These are phyloP conservation scores for Eudyptes chrysolophus DNA, from an alignment of 2,113 vertebrate species.

Conservation along the genomic window DNA sequence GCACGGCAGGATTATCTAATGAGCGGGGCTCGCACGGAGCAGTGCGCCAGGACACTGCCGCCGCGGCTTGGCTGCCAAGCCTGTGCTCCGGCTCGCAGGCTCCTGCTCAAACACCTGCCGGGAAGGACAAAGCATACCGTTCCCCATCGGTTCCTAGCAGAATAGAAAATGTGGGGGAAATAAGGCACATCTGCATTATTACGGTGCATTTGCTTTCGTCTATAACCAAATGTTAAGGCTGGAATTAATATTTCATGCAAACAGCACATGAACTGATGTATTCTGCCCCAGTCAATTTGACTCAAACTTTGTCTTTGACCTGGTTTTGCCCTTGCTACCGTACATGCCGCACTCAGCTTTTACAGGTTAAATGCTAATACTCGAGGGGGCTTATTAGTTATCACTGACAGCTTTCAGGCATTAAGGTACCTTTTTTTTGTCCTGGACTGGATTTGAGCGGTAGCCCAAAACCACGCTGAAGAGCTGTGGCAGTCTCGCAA, in stretches of 20 bases:
- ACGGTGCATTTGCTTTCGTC: not conserved
- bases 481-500: not conserved
- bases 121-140: not conserved
- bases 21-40: not conserved
- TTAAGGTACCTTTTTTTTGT: not conserved
- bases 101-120: not conserved
- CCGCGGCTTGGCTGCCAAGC: not conserved
- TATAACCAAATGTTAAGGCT: not conserved
- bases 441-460: not conserved
- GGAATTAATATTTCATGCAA: slow-evolving; percentile 46
- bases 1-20: not conserved
- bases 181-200: not conserved
- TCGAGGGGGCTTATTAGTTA: not conserved
- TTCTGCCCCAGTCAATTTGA: slow-evolving; percentile 27
- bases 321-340: not conserved
- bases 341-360: not conserved
- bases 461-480: not conserved
- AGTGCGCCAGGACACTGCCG: not conserved
- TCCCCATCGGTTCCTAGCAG: not conserved
- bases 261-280: not conserved
- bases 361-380: not conserved
- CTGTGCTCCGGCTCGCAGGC: not conserved
- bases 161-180: not conserved
- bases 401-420: not conserved
- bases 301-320: slow-evolving; percentile 36